Evolutionary conservation across 2,888 invertebrate genomes (phyloP), one percentile per base, ranked within the genome.

Genomic region (Hemicrepidius hirtus): DNA sequence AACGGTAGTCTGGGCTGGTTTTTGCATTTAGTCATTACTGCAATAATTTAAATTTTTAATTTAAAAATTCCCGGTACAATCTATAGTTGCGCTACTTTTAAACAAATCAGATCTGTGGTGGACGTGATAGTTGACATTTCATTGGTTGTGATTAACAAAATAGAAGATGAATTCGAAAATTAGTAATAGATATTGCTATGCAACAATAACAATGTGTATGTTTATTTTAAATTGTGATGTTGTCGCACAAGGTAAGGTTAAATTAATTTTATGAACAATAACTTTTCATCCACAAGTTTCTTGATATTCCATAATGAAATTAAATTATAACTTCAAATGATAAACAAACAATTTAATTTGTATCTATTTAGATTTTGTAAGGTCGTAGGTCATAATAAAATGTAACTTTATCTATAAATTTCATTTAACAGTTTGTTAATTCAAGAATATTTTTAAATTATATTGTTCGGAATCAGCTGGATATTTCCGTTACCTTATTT

Each of bases 1-100:
- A 55, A 32, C 32, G 28, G 6, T 18, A 55, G 32, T 16, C 50
- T 50, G 13, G 50, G 16, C 50, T n/a, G 24, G 50, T 24, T 50
- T 55, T 32, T 55, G n/a, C 55, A 55, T 13, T 55, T 55, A 13
- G 1, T 55, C 32, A 32, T 18, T 13, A 24, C 24, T 28, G 10
- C 6, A 13, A 2, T 24, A 50, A 24, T 24, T 50, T 50, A 18
- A 13, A 28, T 32, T 55, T 32, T 21, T 55, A 32, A 55, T 32
- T 28, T 35, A 0, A 20, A 49, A 20, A 32, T 32, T 1, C 9
- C 32, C 4, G 32, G 32, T 9, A 9, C 32, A 32, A 32, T 32
- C 32, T 28, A 28, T 3, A 4, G 32, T 32, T n/a, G n/a, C 32
- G 32, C 1, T 32, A 6, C 32, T 32, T 32, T 32, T 40, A 6